Percentiles rank a stretch among this genome's conserved stretches.
These are phyloP conservation scores for Labia minor DNA, from an alignment of 2,888 invertebrate genomes.

Conservation along the genomic window DNA sequence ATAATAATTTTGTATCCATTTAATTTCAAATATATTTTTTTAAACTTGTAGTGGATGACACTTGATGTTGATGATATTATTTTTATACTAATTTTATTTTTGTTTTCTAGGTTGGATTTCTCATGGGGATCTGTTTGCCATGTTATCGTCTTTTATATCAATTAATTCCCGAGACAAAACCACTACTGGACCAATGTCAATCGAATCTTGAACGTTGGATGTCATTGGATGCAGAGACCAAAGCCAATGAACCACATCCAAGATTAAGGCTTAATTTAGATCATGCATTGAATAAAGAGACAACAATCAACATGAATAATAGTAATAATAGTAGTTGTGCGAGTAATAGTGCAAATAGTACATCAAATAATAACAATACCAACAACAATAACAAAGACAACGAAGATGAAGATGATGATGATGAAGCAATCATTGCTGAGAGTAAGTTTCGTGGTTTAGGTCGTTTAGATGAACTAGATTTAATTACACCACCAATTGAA, in stretches of 20 bases:
- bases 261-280: neutral
- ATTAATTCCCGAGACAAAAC: slow-evolving; percentile 58
- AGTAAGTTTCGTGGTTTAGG: neutral
- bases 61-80: too few species aligned
- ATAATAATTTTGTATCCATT: too few species aligned
- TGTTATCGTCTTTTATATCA: slow-evolving; percentile 59
- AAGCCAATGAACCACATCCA: neutral
- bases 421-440: neutral
- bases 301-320: neutral
- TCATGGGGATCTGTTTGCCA: slow-evolving; percentile 68
- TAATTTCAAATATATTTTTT: too few species aligned
- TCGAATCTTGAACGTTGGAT: slow-evolving; percentile 52
- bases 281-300: neutral
- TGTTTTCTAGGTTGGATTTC: slow-evolving; percentile 56
- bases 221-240: slow-evolving; percentile 35
- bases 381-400: neutral
- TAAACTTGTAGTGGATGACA: too few species aligned
- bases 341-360: neutral
- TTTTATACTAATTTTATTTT: too few species aligned
- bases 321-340: neutral
- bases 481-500: neutral
- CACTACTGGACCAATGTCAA: slow-evolving; percentile 55
- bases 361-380: neutral
- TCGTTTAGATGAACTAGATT: neutral
- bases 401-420: neutral